Conservation (phyloP, 1,140 invertebrate species). For the Aradophagus sp. region DNA sequence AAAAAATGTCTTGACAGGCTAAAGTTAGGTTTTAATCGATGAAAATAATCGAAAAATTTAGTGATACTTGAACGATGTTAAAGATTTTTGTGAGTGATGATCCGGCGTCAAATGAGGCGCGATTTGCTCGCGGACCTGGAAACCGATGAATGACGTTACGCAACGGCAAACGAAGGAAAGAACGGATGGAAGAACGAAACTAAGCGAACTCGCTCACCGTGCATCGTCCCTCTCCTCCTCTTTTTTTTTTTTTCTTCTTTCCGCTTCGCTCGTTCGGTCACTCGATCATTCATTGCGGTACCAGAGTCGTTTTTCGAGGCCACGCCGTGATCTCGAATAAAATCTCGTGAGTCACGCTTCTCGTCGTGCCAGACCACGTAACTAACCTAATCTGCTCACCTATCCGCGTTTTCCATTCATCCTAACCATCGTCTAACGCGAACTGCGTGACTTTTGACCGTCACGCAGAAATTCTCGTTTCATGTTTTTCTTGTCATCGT, state of each 20-base stretch:
- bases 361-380: slow-evolving; percentile 43
- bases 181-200: too few species aligned
- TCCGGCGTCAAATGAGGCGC: too few species aligned
- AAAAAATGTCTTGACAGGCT: too few species aligned
- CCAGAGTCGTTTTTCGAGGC: slow-evolving; percentile 62
- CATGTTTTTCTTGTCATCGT: too few species aligned
- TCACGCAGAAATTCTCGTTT: too few species aligned
- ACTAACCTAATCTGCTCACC: slow-evolving; percentile 53
- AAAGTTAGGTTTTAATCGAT: too few species aligned
- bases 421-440: too few species aligned
- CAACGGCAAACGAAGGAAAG: slow-evolving; percentile 46
- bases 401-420: slow-evolving; percentile 50
- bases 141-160: slow-evolving; percentile 58
- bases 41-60: too few species aligned
- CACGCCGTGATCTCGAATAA: slow-evolving; percentile 58
- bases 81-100: too few species aligned
- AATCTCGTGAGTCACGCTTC: slow-evolving; percentile 54
- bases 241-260: slow-evolving; percentile 30
- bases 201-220: slow-evolving; percentile 4
- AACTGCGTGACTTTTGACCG: too few species aligned
- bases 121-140: too few species aligned
- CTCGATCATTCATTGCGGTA: slow-evolving; percentile 60
- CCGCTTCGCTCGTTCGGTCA: slow-evolving; percentile 44
- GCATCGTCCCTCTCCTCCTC: slow-evolving; percentile 7
- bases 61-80: too few species aligned